Evolutionary conservation across 2,113 vertebrate species (phyloP).

Genomic region (Rhinopomastus cyanomelas): DNA sequence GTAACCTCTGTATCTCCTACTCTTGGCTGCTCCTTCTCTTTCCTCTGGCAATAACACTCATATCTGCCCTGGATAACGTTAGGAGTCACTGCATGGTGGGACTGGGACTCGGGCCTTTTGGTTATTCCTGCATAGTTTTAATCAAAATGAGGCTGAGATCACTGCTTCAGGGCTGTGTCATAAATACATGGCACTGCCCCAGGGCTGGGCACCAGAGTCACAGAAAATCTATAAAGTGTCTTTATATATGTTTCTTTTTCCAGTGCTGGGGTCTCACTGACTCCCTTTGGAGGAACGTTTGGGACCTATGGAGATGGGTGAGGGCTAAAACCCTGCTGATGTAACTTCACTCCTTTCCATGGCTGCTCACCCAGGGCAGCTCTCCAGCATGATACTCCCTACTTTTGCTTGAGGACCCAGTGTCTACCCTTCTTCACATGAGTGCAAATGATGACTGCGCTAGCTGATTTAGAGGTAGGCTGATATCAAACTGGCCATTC

Average conservation of each 20-base stretch:
- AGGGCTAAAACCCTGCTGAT: not conserved
- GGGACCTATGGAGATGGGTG: not conserved
- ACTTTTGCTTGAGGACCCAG: not conserved
- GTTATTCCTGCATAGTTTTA: not conserved
- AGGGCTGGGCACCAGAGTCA: accelerated
- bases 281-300: not conserved
- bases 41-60: not conserved
- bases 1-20: accelerated
- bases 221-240: not conserved
- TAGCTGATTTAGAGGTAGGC: not conserved
- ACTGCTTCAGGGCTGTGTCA: not conserved
- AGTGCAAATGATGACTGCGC: too few species aligned
- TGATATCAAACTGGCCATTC: not conserved
- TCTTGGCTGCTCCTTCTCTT: not conserved
- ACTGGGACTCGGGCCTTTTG: not conserved
- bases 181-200: not conserved
- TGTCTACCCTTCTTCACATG: not conserved
- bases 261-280: not conserved
- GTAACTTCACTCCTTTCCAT: not conserved
- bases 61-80: not conserved
- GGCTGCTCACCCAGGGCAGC: not conserved
- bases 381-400: not conserved
- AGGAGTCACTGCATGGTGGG: not conserved
- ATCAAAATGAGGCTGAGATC: not conserved
- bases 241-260: not conserved